These are phyloP conservation scores for Anthopleura xanthogrammica DNA, from an alignment of 92 coral and sea anemone species.

Conservation along the genomic window DNA sequence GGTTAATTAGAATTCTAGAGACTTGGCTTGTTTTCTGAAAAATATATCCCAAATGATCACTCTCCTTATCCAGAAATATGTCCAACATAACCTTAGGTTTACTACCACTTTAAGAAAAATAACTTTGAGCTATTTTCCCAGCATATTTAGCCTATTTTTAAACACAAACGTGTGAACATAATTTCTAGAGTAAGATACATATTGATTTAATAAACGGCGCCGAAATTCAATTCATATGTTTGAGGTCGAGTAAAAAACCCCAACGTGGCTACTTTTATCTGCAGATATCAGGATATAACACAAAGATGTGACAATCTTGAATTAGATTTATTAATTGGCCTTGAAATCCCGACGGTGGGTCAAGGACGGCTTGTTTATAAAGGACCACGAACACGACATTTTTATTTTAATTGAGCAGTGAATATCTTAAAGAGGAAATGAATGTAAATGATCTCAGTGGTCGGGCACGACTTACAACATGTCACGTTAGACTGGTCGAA, in stretches of 20 bases:
- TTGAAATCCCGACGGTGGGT: background rate
- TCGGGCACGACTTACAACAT: no score
- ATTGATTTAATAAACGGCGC: background rate
- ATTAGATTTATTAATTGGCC: background rate
- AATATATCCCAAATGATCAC: background rate
- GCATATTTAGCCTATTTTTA: background rate
- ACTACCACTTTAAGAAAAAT: no score
- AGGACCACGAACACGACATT: no score
- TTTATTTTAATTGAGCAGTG: background rate
- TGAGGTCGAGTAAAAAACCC: background rate
- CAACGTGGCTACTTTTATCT: background rate
- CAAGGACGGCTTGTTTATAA: background rate
- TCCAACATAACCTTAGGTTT: background rate
- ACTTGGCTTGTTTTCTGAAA: background rate
- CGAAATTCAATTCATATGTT: slow-evolving; percentile 5
- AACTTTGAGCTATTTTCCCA: background rate
- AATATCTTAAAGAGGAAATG: background rate
- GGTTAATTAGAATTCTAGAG: background rate
- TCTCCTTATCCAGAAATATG: background rate
- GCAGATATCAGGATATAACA: background rate
- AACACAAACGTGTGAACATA: background rate
- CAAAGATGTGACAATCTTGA: background rate
- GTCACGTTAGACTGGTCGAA: background rate
- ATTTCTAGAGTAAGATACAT: background rate
- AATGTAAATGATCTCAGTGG: background rate